Percentiles rank a stretch among this genome's conserved stretches.
Conservation (phyloP, 1,140 invertebrate species). For the Ips nitidus region DNA sequence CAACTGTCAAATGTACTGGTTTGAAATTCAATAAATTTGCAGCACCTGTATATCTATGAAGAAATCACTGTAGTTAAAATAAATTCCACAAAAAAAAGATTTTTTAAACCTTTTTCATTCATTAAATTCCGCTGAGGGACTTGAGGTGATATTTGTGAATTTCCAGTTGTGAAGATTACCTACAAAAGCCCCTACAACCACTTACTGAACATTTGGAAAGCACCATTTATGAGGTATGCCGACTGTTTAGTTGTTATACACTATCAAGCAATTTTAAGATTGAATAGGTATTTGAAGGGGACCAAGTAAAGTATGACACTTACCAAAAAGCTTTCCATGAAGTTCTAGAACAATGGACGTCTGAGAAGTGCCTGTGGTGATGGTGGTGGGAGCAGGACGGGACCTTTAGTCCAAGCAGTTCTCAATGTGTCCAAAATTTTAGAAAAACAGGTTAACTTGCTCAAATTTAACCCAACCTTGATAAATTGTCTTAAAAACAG, state of each 20-base stretch:
- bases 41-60: too few species aligned
- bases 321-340: conserved; percentile 84
- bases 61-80: too few species aligned
- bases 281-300: conserved; percentile 92
- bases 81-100: too few species aligned
- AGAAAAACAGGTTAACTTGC: conserved; percentile 48
- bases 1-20: too few species aligned
- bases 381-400: conserved; percentile 96
- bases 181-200: conserved; percentile 90
- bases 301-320: conserved; percentile 93
- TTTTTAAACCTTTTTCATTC: too few species aligned
- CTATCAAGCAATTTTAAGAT: too few species aligned
- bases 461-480: too few species aligned
- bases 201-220: conserved; percentile 95
- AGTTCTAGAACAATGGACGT: conserved; percentile 64
- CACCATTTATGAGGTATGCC: conserved; percentile 86
- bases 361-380: conserved; percentile 63
- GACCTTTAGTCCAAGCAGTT: conserved; percentile 85
- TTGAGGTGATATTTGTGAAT: too few species aligned
- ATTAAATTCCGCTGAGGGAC: too few species aligned
- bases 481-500: too few species aligned
- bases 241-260: too few species aligned
- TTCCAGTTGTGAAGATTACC: conserved; percentile 86
- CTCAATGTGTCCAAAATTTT: conserved; percentile 71
- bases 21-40: too few species aligned